Evolutionary conservation across 2,888 invertebrate species (phyloP), one percentile per base, ranked within the genome.

Genomic region (Pterobdella sp.): DNA sequence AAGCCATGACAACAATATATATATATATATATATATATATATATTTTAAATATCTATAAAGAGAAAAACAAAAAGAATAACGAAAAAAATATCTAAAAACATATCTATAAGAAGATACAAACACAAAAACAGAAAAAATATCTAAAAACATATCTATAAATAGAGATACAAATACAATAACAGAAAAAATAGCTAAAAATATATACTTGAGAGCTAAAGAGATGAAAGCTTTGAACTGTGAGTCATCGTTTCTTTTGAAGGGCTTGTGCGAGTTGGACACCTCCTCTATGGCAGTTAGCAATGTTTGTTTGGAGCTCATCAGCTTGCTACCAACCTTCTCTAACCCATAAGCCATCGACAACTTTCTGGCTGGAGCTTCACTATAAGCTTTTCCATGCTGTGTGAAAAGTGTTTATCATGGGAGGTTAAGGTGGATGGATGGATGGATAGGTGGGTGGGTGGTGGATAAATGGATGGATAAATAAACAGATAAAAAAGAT

Each of bases 201-300:
- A 86, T 90, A 88, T 84, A 92, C 92, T 99, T 99, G 65, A 98
- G 86, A 36, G 92, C 97, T 36, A 94, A 91, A 85, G 95, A 97
- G 70, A 99, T 88, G 82, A 99, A 94, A 0, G 98, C 97, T 85
- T 98, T 98, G 81, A 97, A 96, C 85, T 96, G 95, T 29, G 97
- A 92, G 86, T 97, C 97, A 77, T 89, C 90, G 81, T 94, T 94
- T 79, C 97, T 87, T 83, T 96, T 95, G 80, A 95, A 92, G 0
- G 91, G 91, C 10, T 89, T 88, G 85, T 99, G 98, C 42, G 92
- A 90, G 22, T 91, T 88, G 73, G 94, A 88, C 76, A 99, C 94
- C 81, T 90, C 92, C 64, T 95, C 95, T 76, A 98, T 91, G 56
- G 91, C 90, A 80, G 92, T 91, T 60, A 99, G 86, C 79, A 99